Evolutionary conservation across 2,888 invertebrate species (phyloP).

Genomic region (Odontocerum albicorne): DNA sequence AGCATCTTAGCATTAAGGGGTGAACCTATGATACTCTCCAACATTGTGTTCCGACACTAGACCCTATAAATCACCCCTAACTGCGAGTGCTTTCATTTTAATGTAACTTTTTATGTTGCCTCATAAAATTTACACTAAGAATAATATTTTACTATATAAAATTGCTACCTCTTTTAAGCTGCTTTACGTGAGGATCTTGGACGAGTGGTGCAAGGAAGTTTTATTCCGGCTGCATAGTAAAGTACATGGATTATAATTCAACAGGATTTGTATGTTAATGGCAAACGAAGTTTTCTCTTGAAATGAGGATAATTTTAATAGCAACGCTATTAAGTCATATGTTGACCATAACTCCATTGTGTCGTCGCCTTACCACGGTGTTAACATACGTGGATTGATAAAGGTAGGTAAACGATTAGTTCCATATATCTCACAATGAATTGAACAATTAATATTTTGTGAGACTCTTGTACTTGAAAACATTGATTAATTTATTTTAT

Average conservation of each 20-base stretch:
- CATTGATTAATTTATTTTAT: too few relatives aligned
- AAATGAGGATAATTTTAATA: too few relatives aligned
- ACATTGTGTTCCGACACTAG: slow-evolving; percentile 29
- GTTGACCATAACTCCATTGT: too few relatives aligned
- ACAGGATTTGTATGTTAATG: slow-evolving; percentile 12
- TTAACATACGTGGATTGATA: too few relatives aligned
- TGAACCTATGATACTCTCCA: slow-evolving; percentile 22
- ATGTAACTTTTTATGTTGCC: slow-evolving; percentile 37
- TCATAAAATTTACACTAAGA: slow-evolving; percentile 37
- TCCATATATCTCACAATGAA: too few relatives aligned
- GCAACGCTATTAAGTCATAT: too few relatives aligned
- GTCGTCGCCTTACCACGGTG: too few relatives aligned
- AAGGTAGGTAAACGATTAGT: too few relatives aligned
- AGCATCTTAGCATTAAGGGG: too few relatives aligned
- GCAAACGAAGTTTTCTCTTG: slow-evolving; percentile 2
- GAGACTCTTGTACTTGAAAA: too few relatives aligned
- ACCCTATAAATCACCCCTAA: slow-evolving; percentile 36
- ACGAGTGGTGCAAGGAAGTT: background rate
- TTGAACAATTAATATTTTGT: too few relatives aligned
- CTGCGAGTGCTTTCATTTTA: slow-evolving; percentile 37
- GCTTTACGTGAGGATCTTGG: background rate
- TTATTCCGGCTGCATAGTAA: slow-evolving; percentile 11
- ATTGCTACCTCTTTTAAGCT: slow-evolving; percentile 29
- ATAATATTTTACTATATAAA: slow-evolving; percentile 36
- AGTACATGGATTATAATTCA: slow-evolving; percentile 8